Percentiles rank a stretch among this genome's conserved stretches.
These are phyloP conservation scores for Pyrgilauda ruficollis DNA, from an alignment of 2,113 vertebrate species.

Conservation along the genomic window DNA sequence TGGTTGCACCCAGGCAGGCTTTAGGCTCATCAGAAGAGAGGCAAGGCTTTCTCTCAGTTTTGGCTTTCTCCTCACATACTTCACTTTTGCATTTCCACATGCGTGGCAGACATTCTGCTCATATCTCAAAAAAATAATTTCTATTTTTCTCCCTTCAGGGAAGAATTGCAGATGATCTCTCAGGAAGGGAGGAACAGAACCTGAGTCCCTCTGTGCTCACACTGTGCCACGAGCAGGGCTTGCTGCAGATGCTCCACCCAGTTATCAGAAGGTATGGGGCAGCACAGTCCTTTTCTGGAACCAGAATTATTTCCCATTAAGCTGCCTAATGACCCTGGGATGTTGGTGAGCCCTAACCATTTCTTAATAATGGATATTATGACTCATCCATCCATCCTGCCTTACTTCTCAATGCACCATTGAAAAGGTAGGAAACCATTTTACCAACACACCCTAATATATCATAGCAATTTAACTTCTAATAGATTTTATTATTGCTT, in stretches of 20 bases:
- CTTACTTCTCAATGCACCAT: constrained; percentile 8
- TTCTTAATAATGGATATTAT: constrained; percentile 28
- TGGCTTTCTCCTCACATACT: not conserved
- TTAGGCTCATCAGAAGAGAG: not conserved
- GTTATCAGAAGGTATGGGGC: not conserved
- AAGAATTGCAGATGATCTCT: not conserved
- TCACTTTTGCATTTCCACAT: not conserved
- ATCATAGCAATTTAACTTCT: constrained; percentile 51
- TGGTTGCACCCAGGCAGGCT: not conserved
- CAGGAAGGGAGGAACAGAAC: not conserved
- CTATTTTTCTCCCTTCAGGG: not conserved
- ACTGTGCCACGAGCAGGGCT: not conserved
- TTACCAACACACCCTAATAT: not conserved
- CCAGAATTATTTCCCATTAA: constrained; percentile 33
- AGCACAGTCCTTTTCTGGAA: not conserved
- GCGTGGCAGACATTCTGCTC: not conserved
- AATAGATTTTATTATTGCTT: constrained; percentile 50
- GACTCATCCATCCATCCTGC: constrained; percentile 6
- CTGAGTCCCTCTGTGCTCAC: not conserved
- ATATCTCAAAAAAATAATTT: not conserved
- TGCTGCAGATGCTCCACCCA: not conserved
- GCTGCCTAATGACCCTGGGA: constrained; percentile 30
- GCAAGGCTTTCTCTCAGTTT: not conserved
- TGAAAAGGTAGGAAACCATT: constrained; percentile 28
- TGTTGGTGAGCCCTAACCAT: not conserved